Percentiles rank a stretch among this genome's conserved stretches.
phyloP scores from a whole-genome alignment of 2,797 vertebrate species.

The Eospalax fontanierii region DNA sequence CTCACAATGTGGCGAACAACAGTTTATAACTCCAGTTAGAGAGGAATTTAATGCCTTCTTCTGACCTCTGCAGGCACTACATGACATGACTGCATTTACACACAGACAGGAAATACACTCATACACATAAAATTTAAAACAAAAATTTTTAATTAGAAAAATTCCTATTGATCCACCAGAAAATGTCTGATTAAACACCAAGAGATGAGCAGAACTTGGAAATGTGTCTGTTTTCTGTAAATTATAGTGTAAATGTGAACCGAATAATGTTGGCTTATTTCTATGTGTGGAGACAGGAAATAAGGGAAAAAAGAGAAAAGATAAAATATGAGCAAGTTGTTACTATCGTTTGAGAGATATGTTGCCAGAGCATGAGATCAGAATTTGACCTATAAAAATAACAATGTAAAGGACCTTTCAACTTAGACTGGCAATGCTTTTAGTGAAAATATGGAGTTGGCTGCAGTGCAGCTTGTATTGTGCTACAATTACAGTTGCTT shows the following conservation, averaged over 20 bases:
- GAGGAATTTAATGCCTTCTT: too few species aligned
- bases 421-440: not conserved
- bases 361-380: not conserved
- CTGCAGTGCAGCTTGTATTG: not conserved
- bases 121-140: too few species aligned
- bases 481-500: not conserved
- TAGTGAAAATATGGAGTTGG: not conserved
- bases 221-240: not conserved
- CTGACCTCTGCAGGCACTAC: too few species aligned
- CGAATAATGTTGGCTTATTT: not conserved
- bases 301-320: not conserved
- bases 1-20: too few species aligned
- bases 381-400: not conserved
- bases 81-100: too few species aligned
- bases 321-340: not conserved
- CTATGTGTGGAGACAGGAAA: not conserved
- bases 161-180: not conserved
- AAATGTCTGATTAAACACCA: not conserved
- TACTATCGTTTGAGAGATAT: not conserved
- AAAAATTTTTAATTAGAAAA: too few species aligned
- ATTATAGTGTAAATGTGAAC: not conserved
- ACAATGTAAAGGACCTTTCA: not conserved
- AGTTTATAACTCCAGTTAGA: too few species aligned
- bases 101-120: too few species aligned
- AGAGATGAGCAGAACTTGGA: not conserved